Evolutionary conservation across 2,888 invertebrate genomes (phyloP).

Genomic region (Cephus pulcher): DNA sequence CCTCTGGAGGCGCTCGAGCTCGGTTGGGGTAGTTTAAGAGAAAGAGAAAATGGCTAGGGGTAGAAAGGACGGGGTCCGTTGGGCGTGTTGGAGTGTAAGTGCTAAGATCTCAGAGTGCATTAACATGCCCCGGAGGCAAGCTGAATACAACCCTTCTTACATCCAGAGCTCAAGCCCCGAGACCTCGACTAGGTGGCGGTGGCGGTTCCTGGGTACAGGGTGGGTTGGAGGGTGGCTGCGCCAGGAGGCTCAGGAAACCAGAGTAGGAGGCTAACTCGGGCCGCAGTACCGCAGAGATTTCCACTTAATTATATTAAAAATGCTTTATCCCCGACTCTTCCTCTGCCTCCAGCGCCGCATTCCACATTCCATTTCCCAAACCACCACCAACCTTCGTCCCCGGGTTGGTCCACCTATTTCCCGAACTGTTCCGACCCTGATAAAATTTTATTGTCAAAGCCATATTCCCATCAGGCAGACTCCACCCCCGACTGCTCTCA

Average conservation of each 20-base stretch:
- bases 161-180: constrained; percentile 54
- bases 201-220: not conserved
- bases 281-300: constrained; percentile 58
- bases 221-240: constrained; percentile 16
- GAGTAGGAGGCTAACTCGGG: constrained; percentile 4
- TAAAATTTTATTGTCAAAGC: not conserved
- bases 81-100: constrained; percentile 66
- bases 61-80: constrained; percentile 24
- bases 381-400: not conserved
- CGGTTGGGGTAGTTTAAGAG: constrained; percentile 58
- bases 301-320: constrained; percentile 67
- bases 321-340: constrained; percentile 45
- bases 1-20: constrained; percentile 58
- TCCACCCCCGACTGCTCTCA: not conserved
- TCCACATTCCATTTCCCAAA: not conserved
- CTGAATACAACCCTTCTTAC: constrained; percentile 67
- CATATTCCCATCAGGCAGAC: not conserved
- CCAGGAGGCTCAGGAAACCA: constrained; percentile 9
- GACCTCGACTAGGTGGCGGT: constrained; percentile 34
- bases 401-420: not conserved
- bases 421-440: not conserved
- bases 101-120: constrained; percentile 67
- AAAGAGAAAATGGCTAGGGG: constrained; percentile 62
- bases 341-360: not conserved
- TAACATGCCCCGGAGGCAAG: constrained; percentile 65